Conservation (phyloP, 92 coral and sea anemone genomes). For the Parazoanthus swiftii region DNA sequence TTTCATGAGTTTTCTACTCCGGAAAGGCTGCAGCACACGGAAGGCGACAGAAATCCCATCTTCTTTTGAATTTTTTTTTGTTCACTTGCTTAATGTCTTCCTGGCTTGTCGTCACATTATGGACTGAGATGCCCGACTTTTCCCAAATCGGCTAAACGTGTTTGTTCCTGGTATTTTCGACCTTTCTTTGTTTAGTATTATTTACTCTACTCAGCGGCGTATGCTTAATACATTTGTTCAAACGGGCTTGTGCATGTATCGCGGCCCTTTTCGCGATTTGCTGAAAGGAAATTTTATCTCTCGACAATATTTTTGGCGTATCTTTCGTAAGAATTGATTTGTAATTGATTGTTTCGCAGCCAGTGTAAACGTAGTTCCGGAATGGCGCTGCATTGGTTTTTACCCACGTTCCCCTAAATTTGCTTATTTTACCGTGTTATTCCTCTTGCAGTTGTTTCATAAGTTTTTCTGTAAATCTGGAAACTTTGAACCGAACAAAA, state of each 20-base stretch:
- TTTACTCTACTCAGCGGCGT: neutral
- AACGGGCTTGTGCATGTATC: neutral
- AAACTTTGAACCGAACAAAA: no score
- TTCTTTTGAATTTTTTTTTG: neutral
- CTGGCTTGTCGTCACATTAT: neutral
- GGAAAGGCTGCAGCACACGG: neutral
- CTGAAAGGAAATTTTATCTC: neutral
- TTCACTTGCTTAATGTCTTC: neutral
- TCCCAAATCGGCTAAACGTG: neutral
- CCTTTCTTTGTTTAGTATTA: neutral
- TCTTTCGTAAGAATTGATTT: neutral
- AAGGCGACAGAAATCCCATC: slow-evolving; percentile 14
- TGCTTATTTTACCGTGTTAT: no score
- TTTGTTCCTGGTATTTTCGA: neutral
- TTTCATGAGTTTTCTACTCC: neutral
- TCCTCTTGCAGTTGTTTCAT: no score
- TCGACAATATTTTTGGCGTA: neutral
- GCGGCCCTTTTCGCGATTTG: neutral
- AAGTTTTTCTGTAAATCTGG: no score
- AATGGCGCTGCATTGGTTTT: neutral
- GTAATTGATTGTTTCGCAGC: neutral
- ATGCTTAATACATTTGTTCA: neutral
- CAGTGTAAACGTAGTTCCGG: neutral
- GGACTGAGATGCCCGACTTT: neutral
- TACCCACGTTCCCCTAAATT: no score